Conservation (phyloP, 2,113 vertebrate species). For the Progne subis region DNA sequence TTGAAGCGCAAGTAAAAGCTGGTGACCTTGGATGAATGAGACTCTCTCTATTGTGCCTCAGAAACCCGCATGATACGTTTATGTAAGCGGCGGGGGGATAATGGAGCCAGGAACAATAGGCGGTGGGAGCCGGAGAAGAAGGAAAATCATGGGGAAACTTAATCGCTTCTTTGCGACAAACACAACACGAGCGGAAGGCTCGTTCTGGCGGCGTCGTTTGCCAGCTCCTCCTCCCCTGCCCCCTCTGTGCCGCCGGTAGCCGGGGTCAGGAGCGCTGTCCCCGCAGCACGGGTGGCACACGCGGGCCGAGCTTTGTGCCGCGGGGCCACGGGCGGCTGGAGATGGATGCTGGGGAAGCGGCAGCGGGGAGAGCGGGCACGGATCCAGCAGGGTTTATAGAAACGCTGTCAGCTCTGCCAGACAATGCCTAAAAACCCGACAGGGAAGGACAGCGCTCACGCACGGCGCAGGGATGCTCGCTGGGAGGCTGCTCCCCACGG, state of each 20-base stretch:
- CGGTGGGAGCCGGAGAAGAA: neutral
- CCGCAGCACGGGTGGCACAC: neutral
- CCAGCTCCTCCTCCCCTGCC: neutral
- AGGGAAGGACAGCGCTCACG: neutral
- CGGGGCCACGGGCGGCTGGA: neutral
- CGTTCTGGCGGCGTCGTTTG: neutral
- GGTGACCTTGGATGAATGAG: slow-evolving; percentile 66
- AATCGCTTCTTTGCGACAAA: neutral
- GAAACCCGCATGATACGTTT: neutral
- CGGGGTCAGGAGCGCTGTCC: neutral
- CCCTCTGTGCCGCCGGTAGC: neutral
- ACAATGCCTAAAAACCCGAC: neutral
- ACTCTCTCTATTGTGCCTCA: neutral
- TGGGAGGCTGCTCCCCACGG: neutral
- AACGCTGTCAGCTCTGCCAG: neutral
- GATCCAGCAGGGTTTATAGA: neutral
- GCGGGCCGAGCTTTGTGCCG: neutral
- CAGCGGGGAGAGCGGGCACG: neutral
- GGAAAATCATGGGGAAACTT: neutral
- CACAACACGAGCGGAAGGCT: neutral
- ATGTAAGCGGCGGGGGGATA: slow-evolving; percentile 30
- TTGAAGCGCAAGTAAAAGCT: slow-evolving; percentile 60
- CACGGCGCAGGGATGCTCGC: neutral
- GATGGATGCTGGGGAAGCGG: neutral
- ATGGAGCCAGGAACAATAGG: slow-evolving; percentile 42